Evolutionary conservation across 2,113 vertebrate genomes (phyloP).

Genomic region (Clarias magur): DNA sequence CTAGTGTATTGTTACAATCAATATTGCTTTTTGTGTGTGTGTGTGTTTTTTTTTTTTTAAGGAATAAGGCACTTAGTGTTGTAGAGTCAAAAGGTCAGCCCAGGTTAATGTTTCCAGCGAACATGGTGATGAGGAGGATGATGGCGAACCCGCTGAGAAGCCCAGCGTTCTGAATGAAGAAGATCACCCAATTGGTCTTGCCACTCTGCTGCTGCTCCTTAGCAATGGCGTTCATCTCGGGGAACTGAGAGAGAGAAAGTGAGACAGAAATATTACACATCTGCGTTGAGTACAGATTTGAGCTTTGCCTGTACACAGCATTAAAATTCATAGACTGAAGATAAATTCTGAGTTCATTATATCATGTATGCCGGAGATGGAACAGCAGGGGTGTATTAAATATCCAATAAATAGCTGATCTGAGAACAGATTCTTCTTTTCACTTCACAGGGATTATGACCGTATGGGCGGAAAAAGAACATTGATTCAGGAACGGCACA

Average conservation of each 20-base stretch:
- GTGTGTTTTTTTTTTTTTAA: background rate
- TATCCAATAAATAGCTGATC: background rate
- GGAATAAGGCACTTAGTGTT: background rate
- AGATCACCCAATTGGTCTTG: conserved; percentile 80
- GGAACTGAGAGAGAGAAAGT: conserved; percentile 71
- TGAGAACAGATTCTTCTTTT: background rate
- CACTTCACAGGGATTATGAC: background rate
- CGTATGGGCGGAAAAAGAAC: background rate
- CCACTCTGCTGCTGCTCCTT: conserved; percentile 72
- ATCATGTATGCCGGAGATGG: background rate
- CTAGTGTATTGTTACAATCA: background rate
- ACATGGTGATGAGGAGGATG: conserved; percentile 92
- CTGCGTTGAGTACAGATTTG: background rate
- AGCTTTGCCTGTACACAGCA: background rate
- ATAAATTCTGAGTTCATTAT: background rate
- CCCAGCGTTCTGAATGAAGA: conserved; percentile 91
- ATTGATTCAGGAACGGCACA: background rate
- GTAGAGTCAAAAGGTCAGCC: conserved; percentile 27
- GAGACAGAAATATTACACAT: background rate
- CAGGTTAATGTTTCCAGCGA: conserved; percentile 64
- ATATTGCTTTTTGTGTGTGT: background rate
- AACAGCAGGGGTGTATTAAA: background rate
- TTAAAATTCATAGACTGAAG: background rate
- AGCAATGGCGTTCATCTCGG: conserved; percentile 90
- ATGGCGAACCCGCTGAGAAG: conserved; percentile 86